phyloP scores from a whole-genome alignment of 2,113 vertebrate genomes.

The Sisor rabdophorus region DNA sequence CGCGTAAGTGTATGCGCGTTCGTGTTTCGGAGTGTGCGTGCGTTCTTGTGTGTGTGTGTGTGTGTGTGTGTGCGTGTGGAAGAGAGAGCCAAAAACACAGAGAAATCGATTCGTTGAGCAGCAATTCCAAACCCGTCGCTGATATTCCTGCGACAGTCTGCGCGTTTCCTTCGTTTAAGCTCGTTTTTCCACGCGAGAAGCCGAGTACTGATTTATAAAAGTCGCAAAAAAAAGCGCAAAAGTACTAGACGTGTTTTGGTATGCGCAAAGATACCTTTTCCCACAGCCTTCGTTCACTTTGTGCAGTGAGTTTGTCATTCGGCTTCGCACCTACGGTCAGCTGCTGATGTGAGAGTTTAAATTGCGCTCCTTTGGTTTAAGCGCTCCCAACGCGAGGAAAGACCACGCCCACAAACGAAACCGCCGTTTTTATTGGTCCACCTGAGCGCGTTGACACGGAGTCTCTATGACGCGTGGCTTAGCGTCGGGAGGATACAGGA shows the following conservation, averaged over 20 bases:
- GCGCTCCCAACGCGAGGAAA: conserved; percentile 67
- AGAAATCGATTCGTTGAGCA: not conserved
- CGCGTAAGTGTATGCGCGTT: too few relatives aligned
- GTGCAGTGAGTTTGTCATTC: conserved; percentile 1
- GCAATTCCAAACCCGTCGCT: not conserved
- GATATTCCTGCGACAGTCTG: conserved; percentile 7
- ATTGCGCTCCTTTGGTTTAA: conserved; percentile 83
- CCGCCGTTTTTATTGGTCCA: conserved; percentile 59
- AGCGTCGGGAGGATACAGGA: not conserved
- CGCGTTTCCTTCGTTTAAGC: not conserved
- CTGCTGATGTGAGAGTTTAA: conserved; percentile 70
- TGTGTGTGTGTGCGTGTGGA: too few relatives aligned
- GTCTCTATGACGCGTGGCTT: conserved; percentile 2
- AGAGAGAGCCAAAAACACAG: not conserved
- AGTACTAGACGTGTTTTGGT: not conserved
- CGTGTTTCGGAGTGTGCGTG: not conserved
- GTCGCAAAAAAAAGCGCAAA: not conserved
- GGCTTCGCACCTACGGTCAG: conserved; percentile 1
- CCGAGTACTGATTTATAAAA: not conserved
- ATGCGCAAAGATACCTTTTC: conserved; percentile 2
- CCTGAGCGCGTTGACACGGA: conserved; percentile 9
- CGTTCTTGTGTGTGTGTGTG: not conserved
- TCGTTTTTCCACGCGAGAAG: not conserved
- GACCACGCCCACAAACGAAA: conserved; percentile 58
- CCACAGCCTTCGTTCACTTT: conserved; percentile 9